Base-by-base conservation (phyloP, 2,797 vertebrate genomes). In the Zenarchopterus dispar region DNA sequence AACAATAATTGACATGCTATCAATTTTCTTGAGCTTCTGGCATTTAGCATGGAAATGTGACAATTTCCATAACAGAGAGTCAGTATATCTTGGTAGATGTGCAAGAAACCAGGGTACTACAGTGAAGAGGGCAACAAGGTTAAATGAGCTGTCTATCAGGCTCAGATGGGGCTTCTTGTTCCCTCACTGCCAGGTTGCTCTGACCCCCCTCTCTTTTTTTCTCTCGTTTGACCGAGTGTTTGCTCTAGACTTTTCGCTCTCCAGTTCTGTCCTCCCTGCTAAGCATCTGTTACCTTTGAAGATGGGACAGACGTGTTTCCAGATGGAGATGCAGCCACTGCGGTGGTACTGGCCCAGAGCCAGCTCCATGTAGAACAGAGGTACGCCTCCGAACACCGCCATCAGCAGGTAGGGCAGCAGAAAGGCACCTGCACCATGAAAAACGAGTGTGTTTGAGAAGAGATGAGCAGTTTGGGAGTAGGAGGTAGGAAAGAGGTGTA, bases 341-440 rank as follows among this genome's bases (percentile, higher is more conserved):
- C 96, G 95, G 87, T 99, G 97, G 81, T 96, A 99, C 88, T 99
- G 98, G 19, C 98, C 98, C 39, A 99, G 91, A 0, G 95, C 97
- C 52, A 99, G 94, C 87, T 99, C 98, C 98, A 99, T 98, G 81
- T 99, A 99, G 93, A 99, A 99, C 45, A 99, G 95, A 0, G 98
- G 98, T 62, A 99, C 97, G 0, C 98, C 98, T 50, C 97, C 98
- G 0, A 99, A 99, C 73, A 99, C 88, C 2, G 97, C 97, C 98
- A 99, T 99, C 87, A 99, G 89, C 71, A 95, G 89, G 81, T 99
- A 99, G 52, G 98, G 97, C 53, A 99, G 93, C 75, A 99, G 93
- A 81, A 99, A 99, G 0, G 97, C 97, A 56, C 97, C 97, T 99
- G 92, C 45, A 80, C 50, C 22, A 73, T 80, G 82, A 19, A 2